phyloP scores from a whole-genome alignment of 2,888 invertebrate species.

The Campaea margaritaria region DNA sequence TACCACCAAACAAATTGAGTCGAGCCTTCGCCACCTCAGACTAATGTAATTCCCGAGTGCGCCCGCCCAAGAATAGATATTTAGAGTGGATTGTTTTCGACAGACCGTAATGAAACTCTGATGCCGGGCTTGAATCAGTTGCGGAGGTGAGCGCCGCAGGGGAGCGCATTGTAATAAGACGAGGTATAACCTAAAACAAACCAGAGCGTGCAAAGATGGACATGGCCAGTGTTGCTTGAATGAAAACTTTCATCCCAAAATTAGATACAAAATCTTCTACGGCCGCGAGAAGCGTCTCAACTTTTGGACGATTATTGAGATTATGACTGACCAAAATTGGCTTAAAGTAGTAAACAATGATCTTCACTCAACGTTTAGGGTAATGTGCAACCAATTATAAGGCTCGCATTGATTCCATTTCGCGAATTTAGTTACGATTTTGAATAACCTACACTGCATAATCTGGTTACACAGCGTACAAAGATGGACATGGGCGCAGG shows the following conservation, averaged over 20 bases:
- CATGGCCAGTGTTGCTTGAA: constrained; percentile 43
- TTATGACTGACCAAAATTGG: too few relatives aligned
- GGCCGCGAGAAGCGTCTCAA: too few relatives aligned
- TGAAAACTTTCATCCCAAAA: constrained; percentile 9
- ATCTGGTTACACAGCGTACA: constrained; percentile 56
- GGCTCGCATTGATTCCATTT: too few relatives aligned
- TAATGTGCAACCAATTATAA: too few relatives aligned
- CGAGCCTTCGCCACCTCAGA: constrained; percentile 85
- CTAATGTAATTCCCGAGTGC: constrained; percentile 84
- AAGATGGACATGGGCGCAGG: constrained; percentile 76
- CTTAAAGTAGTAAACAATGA: too few relatives aligned
- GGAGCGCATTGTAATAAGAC: constrained; percentile 85
- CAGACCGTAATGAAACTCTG: constrained; percentile 86
- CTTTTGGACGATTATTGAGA: too few relatives aligned
- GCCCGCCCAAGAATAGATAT: constrained; percentile 85
- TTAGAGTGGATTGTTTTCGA: constrained; percentile 86
- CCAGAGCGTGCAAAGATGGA: constrained; percentile 59
- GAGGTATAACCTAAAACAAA: constrained; percentile 84
- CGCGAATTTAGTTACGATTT: background rate
- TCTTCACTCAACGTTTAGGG: too few relatives aligned
- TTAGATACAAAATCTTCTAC: background rate
- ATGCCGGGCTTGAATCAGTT: constrained; percentile 83
- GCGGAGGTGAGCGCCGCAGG: constrained; percentile 83
- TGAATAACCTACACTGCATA: background rate
- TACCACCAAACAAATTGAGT: constrained; percentile 85